A percentile compares a stretch with the other conserved stretches of the same genome.
Evolutionary conservation across 1,140 invertebrate genomes (phyloP).

Genomic region (Dreissena rostriformis): DNA sequence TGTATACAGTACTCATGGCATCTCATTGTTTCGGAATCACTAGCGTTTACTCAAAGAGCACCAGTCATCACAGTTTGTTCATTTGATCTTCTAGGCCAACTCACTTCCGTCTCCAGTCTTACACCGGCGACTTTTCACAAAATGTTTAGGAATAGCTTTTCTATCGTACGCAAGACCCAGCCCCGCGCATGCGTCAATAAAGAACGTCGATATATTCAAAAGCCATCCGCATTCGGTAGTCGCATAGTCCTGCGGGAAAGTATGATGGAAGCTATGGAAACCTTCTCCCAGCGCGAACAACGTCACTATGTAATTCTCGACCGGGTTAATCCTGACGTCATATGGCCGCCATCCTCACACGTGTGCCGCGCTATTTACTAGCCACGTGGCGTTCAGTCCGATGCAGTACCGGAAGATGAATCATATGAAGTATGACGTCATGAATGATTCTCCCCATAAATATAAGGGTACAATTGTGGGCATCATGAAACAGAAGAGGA

Average conservation of each 20-base stretch:
- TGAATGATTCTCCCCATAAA: slow-evolving; percentile 91
- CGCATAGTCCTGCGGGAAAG: slow-evolving; percentile 93
- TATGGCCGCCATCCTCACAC: slow-evolving; percentile 95
- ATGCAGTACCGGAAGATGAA: slow-evolving; percentile 93
- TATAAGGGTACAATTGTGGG: slow-evolving; percentile 92
- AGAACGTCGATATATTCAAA: slow-evolving; percentile 90
- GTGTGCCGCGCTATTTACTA: slow-evolving; percentile 97
- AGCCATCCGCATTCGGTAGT: slow-evolving; percentile 88
- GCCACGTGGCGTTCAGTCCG: slow-evolving; percentile 96
- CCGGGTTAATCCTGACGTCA: slow-evolving; percentile 87
- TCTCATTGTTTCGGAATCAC: too few relatives aligned
- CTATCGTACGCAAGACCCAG: slow-evolving; percentile 94
- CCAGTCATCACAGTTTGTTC: background rate
- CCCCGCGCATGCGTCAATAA: slow-evolving; percentile 90
- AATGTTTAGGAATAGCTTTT: slow-evolving; percentile 89
- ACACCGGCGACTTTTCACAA: slow-evolving; percentile 82
- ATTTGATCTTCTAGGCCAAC: background rate
- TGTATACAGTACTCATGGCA: too few relatives aligned
- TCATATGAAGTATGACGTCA: slow-evolving; percentile 91
- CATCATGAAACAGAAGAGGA: slow-evolving; percentile 91
- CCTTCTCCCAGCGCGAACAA: slow-evolving; percentile 86
- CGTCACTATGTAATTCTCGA: slow-evolving; percentile 82
- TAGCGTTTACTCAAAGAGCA: too few relatives aligned
- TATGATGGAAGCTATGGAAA: slow-evolving; percentile 98
- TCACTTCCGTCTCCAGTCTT: slow-evolving; percentile 86